Percentiles rank a stretch among this genome's conserved stretches.
Conservation (phyloP, 2,888 invertebrate genomes). For the Acholoe squamosa region DNA sequence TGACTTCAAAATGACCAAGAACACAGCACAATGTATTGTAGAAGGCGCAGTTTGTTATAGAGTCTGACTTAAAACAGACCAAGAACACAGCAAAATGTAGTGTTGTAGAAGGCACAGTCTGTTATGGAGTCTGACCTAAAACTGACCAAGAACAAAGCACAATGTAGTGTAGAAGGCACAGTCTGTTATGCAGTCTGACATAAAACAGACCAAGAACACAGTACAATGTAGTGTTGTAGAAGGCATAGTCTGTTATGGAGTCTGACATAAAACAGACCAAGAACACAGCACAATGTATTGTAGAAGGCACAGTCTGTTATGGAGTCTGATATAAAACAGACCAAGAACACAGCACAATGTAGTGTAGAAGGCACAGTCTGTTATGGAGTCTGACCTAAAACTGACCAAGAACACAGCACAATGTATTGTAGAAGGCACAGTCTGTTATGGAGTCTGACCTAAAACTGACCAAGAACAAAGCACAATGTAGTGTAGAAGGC, state of each 20-base stretch:
- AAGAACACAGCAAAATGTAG: too few species aligned
- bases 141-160: not conserved
- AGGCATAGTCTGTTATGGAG: not conserved
- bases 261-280: not conserved
- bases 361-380: not conserved
- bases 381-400: not conserved
- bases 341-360: not conserved
- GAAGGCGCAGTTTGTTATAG: not conserved
- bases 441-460: not conserved
- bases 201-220: not conserved
- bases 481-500: not conserved
- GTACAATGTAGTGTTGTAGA: not conserved
- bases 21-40: not conserved
- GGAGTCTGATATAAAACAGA: not conserved
- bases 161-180: slow-evolving; percentile 2
- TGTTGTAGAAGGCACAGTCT: not conserved
- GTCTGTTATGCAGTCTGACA: not conserved
- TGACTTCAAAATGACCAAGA: not conserved
- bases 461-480: not conserved
- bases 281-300: too few species aligned
- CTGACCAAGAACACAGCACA: not conserved
- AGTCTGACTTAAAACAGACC: not conserved
- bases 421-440: not conserved
- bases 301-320: not conserved
- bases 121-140: not conserved